Conservation (phyloP, 2,888 invertebrate genomes). For the Anthophora plumipes region DNA sequence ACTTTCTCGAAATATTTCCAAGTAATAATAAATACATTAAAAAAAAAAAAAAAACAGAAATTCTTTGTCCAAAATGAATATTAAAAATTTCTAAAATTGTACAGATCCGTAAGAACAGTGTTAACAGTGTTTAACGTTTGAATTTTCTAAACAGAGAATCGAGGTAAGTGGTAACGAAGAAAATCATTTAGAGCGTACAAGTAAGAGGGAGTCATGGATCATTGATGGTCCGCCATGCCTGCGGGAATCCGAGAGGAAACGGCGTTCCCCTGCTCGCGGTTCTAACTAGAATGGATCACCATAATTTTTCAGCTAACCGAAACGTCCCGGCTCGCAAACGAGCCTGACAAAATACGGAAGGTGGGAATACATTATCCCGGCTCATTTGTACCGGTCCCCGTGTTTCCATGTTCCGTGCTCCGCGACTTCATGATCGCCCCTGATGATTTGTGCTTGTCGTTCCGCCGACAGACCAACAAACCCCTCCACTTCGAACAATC, state of each 20-base stretch:
- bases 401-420: slow-evolving; percentile 62
- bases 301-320: slow-evolving; percentile 78
- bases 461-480: slow-evolving; percentile 22
- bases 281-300: slow-evolving; percentile 83
- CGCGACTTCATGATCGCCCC: slow-evolving; percentile 35
- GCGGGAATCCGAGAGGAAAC: slow-evolving; percentile 66
- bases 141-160: slow-evolving; percentile 37
- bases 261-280: slow-evolving; percentile 45
- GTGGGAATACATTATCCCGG: slow-evolving; percentile 74
- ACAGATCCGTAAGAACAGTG: neutral
- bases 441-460: slow-evolving; percentile 54
- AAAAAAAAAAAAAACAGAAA: too few species aligned
- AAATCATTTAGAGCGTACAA: slow-evolving; percentile 67
- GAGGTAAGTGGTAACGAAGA: slow-evolving; percentile 30
- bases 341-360: slow-evolving; percentile 82
- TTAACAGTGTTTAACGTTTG: neutral
- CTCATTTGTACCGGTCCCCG: slow-evolving; percentile 66
- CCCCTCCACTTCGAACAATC: too few species aligned
- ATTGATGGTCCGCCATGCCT: slow-evolving; percentile 65
- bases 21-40: neutral
- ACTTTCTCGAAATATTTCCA: slow-evolving; percentile 8
- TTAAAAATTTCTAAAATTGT: neutral
- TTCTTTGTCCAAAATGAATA: neutral
- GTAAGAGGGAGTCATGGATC: slow-evolving; percentile 70
- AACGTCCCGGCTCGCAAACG: slow-evolving; percentile 75